Evolutionary conservation across 2,113 vertebrate genomes (phyloP).

Genomic region (Scomber colias): DNA sequence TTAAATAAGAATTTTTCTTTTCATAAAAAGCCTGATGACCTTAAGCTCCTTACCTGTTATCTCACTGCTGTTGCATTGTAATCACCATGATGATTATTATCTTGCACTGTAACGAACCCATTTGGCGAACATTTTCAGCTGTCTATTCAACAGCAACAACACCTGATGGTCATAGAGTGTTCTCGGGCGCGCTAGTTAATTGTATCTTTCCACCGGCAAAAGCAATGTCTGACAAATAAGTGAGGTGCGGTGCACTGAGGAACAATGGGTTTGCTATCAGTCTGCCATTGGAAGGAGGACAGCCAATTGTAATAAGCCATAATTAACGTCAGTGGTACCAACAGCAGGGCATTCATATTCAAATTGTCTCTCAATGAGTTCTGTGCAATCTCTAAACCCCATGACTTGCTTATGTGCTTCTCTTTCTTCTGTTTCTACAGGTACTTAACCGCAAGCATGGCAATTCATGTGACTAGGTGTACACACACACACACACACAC

Average conservation of each 20-base stretch:
- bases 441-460: constrained; percentile 6
- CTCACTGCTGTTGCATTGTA: constrained; percentile 24
- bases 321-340: constrained; percentile 80
- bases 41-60: constrained; percentile 30
- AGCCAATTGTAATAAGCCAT: constrained; percentile 73
- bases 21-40: constrained; percentile 19
- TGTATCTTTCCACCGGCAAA: constrained; percentile 66
- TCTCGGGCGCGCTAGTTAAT: constrained; percentile 68
- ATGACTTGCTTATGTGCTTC: constrained; percentile 17
- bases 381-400: constrained; percentile 41
- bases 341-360: constrained; percentile 72
- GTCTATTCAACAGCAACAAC: constrained; percentile 51
- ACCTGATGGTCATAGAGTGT: constrained; percentile 68
- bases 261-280: constrained; percentile 75
- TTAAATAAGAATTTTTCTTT: constrained; percentile 40
- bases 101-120: constrained; percentile 51
- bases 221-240: constrained; percentile 70
- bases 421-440: constrained; percentile 29
- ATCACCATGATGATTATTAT: constrained; percentile 44
- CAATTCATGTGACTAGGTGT: not conserved
- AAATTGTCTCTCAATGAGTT: constrained; percentile 55
- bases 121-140: constrained; percentile 26
- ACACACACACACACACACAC: not conserved
- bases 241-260: constrained; percentile 52
- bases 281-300: constrained; percentile 75